Evolutionary conservation across 64 coral and sea anemone genomes (phyloP).

Genomic region (Dendronephthya gigantea): DNA sequence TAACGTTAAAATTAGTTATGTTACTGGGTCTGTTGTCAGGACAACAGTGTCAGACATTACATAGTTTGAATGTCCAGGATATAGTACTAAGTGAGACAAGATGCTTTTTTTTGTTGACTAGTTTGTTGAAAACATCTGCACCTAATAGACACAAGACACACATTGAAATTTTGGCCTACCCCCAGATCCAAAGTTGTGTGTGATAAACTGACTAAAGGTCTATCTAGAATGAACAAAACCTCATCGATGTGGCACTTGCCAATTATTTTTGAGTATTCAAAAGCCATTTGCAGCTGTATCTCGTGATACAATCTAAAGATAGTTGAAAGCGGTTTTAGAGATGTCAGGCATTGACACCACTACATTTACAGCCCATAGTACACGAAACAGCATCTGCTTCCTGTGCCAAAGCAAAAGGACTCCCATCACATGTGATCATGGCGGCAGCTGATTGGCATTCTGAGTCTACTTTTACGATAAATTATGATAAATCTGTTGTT

Average conservation of each 20-base stretch:
- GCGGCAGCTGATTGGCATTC: no score
- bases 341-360: neutral
- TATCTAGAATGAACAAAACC: neutral
- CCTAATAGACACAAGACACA: neutral
- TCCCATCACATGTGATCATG: no score
- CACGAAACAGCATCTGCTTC: no score
- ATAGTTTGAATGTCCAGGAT: neutral
- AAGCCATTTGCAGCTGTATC: neutral
- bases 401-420: no score
- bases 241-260: neutral
- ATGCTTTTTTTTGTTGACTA: neutral
- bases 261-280: neutral
- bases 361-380: no score
- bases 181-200: neutral
- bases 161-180: neutral
- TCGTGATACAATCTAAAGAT: neutral
- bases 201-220: neutral
- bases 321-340: neutral
- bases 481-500: no score
- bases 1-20: neutral
- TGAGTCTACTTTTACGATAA: no score
- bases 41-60: conserved; percentile 13
- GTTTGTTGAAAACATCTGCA: neutral
- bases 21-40: neutral
- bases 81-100: neutral